A percentile compares a stretch with the other conserved stretches of the same genome.
Conservation (phyloP, 2,797 vertebrate genomes). For the Echeneis naucrates region DNA sequence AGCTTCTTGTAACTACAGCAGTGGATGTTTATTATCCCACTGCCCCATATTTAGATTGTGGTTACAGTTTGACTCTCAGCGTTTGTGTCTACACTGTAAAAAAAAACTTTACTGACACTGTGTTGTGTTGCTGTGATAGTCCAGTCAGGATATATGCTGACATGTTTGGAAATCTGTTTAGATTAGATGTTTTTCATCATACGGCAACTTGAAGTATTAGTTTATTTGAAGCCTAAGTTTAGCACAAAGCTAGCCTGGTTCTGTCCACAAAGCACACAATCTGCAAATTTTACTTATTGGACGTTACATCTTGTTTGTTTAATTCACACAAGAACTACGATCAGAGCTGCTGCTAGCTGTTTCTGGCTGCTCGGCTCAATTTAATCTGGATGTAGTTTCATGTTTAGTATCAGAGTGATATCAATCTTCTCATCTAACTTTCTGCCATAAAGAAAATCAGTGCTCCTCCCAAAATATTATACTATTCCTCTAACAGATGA, state of each 20-base stretch:
- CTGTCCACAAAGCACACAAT: not conserved
- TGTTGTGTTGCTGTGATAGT: too few species aligned
- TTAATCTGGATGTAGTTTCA: not conserved
- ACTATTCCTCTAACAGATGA: not conserved
- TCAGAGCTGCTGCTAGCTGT: not conserved
- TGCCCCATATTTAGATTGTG: slow-evolving; percentile 18
- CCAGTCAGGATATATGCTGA: too few species aligned
- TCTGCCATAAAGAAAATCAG: not conserved
- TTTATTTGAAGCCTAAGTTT: not conserved
- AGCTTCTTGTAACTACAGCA: slow-evolving; percentile 13
- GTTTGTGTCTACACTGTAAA: not conserved
- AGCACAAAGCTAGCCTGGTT: not conserved
- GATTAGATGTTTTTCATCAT: too few species aligned
- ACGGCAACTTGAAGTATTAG: too few species aligned
- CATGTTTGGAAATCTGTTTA: too few species aligned
- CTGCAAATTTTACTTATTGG: not conserved
- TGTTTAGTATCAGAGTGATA: not conserved
- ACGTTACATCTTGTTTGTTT: not conserved
- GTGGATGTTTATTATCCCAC: slow-evolving; percentile 2
- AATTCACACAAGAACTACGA: not conserved
- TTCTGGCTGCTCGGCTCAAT: not conserved
- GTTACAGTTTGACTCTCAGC: slow-evolving; percentile 3
- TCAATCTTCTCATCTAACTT: too few species aligned
- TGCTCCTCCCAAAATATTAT: not conserved
- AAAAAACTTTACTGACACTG: not conserved